Percentiles rank a stretch among this genome's conserved stretches.
These are phyloP conservation scores for Varanus salvator DNA, from an alignment of 2,113 vertebrate species.

Conservation along the genomic window DNA sequence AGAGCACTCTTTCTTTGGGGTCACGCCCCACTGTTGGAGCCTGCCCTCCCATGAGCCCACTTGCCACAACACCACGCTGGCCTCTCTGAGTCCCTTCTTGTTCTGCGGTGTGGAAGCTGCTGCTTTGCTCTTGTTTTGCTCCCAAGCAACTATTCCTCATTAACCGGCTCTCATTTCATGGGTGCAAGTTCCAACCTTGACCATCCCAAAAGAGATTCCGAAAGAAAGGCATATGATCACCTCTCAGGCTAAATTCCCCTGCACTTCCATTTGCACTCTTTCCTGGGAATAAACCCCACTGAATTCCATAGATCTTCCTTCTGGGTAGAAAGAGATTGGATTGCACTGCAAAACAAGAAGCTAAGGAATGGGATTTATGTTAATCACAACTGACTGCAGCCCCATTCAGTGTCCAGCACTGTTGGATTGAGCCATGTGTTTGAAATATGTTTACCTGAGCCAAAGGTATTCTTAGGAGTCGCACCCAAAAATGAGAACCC, in stretches of 20 bases:
- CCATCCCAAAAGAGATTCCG: not conserved
- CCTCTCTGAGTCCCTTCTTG: not conserved
- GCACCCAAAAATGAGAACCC: not conserved
- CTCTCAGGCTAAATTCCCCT: slow-evolving; percentile 58
- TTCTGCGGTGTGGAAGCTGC: not conserved
- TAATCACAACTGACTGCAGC: no score
- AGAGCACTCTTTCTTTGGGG: not conserved
- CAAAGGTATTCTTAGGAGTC: not conserved
- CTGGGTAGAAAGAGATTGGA: no score
- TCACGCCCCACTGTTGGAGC: no score
- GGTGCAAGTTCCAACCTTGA: not conserved
- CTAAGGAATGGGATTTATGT: no score
- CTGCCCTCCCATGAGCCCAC: no score
- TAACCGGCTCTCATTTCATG: not conserved
- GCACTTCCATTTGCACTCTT: slow-evolving; percentile 25
- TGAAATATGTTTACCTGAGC: not conserved
- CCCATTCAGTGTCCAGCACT: no score
- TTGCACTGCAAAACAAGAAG: not conserved
- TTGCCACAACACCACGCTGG: no score
- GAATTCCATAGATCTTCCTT: not conserved
- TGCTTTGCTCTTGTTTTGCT: not conserved
- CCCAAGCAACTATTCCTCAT: not conserved
- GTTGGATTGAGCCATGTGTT: slow-evolving; percentile 2
- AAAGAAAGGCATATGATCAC: slow-evolving; percentile 38
- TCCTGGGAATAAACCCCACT: not conserved